Evolutionary conservation across 2,113 vertebrate genomes (phyloP), one percentile per base, ranked within the genome.

Genomic region (Pogonocichla stellata): DNA sequence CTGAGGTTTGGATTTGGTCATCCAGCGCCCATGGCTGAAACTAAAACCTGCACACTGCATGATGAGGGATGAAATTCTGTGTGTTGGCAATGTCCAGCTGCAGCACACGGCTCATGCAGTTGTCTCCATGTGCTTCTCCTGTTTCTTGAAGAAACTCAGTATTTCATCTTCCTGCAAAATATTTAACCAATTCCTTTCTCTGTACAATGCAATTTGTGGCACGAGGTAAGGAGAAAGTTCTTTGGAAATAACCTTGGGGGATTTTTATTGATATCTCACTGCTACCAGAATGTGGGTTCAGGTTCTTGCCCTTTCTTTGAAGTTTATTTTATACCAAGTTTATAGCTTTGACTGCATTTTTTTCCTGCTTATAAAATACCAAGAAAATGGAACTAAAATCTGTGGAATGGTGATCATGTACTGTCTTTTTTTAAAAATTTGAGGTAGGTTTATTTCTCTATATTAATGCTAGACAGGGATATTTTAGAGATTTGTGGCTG

Each of bases 261-360:
- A 10, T 54, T 80, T 72, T 74, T 80, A 34, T 54, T 58, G 54
- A 34, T 20, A 43, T 50, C 26, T 79, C 36, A 47, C 26, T 88
- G 60, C 23, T 74, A 56, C 29, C 50, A 74, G 23, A 60, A 43
- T 47, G 19, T 14, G 22, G 8, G 8, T 15, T 82, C 70, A 14
- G 7, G 2, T 12, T 70, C 23, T 88, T 45, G 10, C 12, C 29
- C 24, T 16, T 47, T 47, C 42, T 69, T 69, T 51, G 34, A 85
- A 70, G 12, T 64, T 45, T 43, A 42, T 77, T 77, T 64, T 74
- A 33, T 18, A 42, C 14, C 19, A 60, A 71, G 23, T 60, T 71
- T 50, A 7, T 66, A 73, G 38, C 28, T 51, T 10, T 0, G 0
- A 40, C 12, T 28, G 10, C 16, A 83, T 25, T 13, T 5, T 61